These are phyloP conservation scores for Syrmaticus mikado DNA, from an alignment of 2,113 vertebrate genomes.

Conservation along the genomic window DNA sequence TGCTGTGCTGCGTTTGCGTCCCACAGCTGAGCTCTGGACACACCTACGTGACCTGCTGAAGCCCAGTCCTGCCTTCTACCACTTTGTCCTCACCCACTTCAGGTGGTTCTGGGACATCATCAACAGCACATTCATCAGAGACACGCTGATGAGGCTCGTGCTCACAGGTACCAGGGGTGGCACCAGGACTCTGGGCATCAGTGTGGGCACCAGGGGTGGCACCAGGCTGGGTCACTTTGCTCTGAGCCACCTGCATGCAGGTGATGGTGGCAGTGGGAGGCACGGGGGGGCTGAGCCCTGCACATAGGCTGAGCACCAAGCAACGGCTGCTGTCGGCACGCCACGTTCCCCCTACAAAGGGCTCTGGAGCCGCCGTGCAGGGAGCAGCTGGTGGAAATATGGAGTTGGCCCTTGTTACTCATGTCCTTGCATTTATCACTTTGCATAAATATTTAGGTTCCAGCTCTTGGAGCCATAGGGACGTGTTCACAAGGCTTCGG, in stretches of 20 bases:
- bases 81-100: conserved; percentile 90
- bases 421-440: conserved; percentile 1
- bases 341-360: fast-evolving
- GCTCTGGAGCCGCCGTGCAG: neutral
- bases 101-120: conserved; percentile 89
- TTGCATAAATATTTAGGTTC: conserved; percentile 65
- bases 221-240: fast-evolving
- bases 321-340: neutral
- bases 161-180: conserved; percentile 79
- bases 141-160: conserved; percentile 86
- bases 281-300: neutral
- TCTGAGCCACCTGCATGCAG: neutral
- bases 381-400: conserved; percentile 6
- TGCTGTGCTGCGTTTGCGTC: neutral
- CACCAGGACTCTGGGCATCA: fast-evolving
- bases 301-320: neutral
- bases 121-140: conserved; percentile 87
- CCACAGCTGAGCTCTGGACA: conserved; percentile 88
- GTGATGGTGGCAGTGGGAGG: neutral
- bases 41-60: conserved; percentile 79
- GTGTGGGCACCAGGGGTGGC: neutral
- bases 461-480: neutral
- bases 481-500: neutral
- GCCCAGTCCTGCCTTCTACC: conserved; percentile 81
- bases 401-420: neutral